Evolutionary conservation across 2,888 invertebrate genomes (phyloP).

Genomic region (Drosophila acutilabella): DNA sequence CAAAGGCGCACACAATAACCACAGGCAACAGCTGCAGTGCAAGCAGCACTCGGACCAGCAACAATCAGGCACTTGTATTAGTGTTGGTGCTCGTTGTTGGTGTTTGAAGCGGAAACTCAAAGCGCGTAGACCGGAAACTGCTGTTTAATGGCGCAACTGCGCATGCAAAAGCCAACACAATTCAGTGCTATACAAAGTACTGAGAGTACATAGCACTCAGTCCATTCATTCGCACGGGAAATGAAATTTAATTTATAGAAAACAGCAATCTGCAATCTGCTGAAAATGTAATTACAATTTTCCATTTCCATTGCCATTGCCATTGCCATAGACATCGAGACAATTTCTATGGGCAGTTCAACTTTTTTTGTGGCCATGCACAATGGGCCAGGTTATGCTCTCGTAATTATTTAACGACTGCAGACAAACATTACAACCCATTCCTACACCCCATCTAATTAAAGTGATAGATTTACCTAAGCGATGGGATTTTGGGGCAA

Average conservation of each 20-base stretch:
- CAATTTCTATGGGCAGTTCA: conserved; percentile 48
- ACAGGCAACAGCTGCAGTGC: conserved; percentile 71
- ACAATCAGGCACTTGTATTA: conserved; percentile 48
- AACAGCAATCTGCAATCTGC: conserved; percentile 73
- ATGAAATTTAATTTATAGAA: conserved; percentile 80
- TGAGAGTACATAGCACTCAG: background rate
- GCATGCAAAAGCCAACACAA: conserved; percentile 61
- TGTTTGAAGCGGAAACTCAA: conserved; percentile 78
- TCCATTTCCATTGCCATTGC: conserved; percentile 59
- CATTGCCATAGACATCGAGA: conserved; percentile 26
- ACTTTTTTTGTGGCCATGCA: conserved; percentile 46
- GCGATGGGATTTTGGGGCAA: conserved; percentile 41
- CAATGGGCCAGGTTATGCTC: conserved; percentile 55
- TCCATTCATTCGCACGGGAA: conserved; percentile 50
- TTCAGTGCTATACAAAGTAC: conserved; percentile 21
- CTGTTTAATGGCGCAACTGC: conserved; percentile 76
- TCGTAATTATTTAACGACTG: conserved; percentile 62
- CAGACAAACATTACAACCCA: conserved; percentile 38
- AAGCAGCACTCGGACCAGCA: conserved; percentile 68
- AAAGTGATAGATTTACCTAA: conserved; percentile 70
- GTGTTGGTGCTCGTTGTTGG: conserved; percentile 51
- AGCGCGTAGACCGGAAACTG: conserved; percentile 80
- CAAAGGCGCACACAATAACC: conserved; percentile 74
- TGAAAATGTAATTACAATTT: conserved; percentile 79
- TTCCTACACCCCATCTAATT: conserved; percentile 53